Conservation (phyloP, 2,113 vertebrate species). For the Geothlypis trichas region DNA sequence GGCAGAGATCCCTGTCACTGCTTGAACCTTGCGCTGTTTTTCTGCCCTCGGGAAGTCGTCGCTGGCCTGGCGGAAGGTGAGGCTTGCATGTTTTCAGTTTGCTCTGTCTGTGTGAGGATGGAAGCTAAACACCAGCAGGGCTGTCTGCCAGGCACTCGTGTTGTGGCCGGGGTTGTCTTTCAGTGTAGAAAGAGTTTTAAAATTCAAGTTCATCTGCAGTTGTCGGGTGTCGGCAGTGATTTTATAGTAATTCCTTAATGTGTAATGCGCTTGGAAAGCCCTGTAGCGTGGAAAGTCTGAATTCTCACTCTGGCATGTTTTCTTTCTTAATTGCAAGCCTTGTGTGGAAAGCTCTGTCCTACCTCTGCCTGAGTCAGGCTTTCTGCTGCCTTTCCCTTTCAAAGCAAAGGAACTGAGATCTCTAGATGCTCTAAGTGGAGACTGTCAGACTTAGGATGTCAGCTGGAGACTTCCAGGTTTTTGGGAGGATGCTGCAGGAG, state of each 20-base stretch:
- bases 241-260: conserved; percentile 36
- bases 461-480: background rate
- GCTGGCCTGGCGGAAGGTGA: conserved; percentile 13
- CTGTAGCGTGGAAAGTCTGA: conserved; percentile 52
- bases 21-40: background rate
- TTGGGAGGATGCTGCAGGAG: background rate
- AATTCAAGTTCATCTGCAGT: background rate
- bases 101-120: background rate
- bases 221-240: background rate
- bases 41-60: conserved; percentile 26
- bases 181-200: background rate
- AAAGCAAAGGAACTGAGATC: background rate
- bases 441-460: background rate
- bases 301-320: conserved; percentile 34
- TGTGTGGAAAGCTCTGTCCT: background rate
- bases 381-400: background rate
- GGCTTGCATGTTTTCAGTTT: conserved; percentile 18
- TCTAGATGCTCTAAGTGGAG: background rate
- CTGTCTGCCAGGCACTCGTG: conserved; percentile 2
- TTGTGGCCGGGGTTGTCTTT: conserved; percentile 3
- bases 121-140: background rate
- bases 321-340: conserved; percentile 26
- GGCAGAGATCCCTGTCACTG: background rate
- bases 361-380: background rate
- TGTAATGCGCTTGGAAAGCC: background rate